phyloP scores from a whole-genome alignment of 2,113 vertebrate species.

The Coreoperca whiteheadi region DNA sequence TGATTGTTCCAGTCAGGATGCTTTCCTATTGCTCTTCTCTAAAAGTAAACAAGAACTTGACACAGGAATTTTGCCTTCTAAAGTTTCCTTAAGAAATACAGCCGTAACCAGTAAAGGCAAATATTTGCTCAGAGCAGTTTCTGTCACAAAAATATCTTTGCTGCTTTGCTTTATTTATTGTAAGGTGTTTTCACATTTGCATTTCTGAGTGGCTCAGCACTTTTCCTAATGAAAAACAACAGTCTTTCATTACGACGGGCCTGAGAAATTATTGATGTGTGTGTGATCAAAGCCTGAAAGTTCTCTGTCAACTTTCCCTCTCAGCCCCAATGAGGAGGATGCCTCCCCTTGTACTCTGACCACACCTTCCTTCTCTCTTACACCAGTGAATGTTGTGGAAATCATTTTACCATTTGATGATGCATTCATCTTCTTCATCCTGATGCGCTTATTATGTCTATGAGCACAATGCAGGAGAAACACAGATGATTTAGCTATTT shows the following conservation, averaged over 20 bases:
- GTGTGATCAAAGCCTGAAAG: not conserved
- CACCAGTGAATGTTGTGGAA: not conserved
- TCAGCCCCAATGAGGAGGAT: not conserved
- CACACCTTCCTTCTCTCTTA: not conserved
- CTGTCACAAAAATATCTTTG: slow-evolving; percentile 37
- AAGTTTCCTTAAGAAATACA: too few species aligned
- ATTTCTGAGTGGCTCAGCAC: slow-evolving; percentile 25
- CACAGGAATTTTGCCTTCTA: too few species aligned
- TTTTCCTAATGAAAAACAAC: slow-evolving; percentile 22
- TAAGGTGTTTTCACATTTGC: slow-evolving; percentile 36
- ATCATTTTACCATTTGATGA: not conserved
- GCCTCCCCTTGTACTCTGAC: slow-evolving; percentile 2
- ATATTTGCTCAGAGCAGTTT: slow-evolving; percentile 18
- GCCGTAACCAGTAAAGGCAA: not conserved
- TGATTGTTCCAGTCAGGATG: too few species aligned
- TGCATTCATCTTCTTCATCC: not conserved
- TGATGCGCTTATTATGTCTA: slow-evolving; percentile 1
- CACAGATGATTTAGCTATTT: slow-evolving; percentile 42
- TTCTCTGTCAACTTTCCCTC: slow-evolving; percentile 7
- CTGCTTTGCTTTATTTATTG: slow-evolving; percentile 27
- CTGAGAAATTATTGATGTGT: slow-evolving; percentile 3
- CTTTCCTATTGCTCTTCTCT: too few species aligned
- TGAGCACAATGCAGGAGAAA: slow-evolving; percentile 1
- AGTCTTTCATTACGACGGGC: not conserved
- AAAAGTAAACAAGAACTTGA: too few species aligned